Conservation (phyloP, 2,113 vertebrate genomes). For the Myxocyprinus asiaticus region DNA sequence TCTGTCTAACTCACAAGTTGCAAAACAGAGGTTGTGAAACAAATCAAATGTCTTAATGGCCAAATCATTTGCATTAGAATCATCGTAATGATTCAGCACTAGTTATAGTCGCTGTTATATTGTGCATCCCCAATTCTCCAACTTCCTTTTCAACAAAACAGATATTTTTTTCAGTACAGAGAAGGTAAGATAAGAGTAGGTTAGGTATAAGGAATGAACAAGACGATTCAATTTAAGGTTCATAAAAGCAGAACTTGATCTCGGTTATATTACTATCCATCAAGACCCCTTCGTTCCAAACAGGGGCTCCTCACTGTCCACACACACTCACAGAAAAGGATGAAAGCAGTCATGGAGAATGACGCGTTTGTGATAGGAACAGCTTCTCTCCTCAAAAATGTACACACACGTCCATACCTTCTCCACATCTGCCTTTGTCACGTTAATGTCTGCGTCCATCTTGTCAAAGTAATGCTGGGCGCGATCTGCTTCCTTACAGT, state of each 20-base stretch:
- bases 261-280: too few relatives aligned
- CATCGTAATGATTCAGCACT: too few relatives aligned
- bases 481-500: constrained; percentile 94
- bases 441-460: constrained; percentile 92
- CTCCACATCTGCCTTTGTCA: constrained; percentile 92
- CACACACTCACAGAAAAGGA: constrained; percentile 31
- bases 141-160: not conserved
- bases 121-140: not conserved
- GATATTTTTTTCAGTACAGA: not conserved
- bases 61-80: too few relatives aligned
- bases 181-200: not conserved
- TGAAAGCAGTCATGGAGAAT: constrained; percentile 32
- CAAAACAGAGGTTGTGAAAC: too few relatives aligned
- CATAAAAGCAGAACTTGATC: not conserved
- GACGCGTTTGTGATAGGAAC: constrained; percentile 12
- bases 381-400: not conserved
- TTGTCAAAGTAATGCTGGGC: constrained; percentile 92
- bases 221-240: not conserved
- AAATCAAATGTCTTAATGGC: too few relatives aligned
- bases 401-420: constrained; percentile 76
- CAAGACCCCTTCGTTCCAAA: not conserved
- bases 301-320: constrained; percentile 2
- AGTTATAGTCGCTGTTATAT: not conserved
- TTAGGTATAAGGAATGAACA: not conserved
- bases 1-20: too few relatives aligned